Percentiles rank a stretch among this genome's conserved stretches.
These are phyloP conservation scores for Drosophila sturtevanti DNA, from an alignment of 1,140 invertebrate genomes.

Conservation along the genomic window DNA sequence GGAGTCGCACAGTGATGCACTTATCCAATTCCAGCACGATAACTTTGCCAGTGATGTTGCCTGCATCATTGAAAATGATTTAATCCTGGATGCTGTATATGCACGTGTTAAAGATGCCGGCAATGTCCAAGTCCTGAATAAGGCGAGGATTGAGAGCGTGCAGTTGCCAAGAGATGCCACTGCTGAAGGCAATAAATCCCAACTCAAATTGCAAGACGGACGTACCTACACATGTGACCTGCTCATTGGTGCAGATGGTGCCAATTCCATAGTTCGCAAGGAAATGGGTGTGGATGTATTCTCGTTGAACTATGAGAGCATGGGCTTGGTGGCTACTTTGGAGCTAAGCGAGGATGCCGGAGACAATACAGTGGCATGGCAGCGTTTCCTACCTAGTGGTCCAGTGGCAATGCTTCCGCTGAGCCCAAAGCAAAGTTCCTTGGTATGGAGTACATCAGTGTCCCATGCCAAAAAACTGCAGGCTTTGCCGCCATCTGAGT, in stretches of 20 bases:
- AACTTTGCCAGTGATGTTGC: constrained; percentile 89
- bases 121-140: constrained; percentile 84
- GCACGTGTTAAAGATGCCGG: constrained; percentile 83
- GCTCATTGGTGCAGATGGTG: constrained; percentile 96
- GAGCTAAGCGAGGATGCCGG: constrained; percentile 86
- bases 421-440: constrained; percentile 89
- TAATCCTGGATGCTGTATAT: constrained; percentile 90
- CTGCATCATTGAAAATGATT: constrained; percentile 97
- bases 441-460: constrained; percentile 95
- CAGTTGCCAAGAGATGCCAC: constrained; percentile 80
- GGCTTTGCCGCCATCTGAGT: constrained; percentile 88
- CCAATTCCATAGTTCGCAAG: constrained; percentile 92
- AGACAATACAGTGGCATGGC: constrained; percentile 95
- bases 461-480: constrained; percentile 90
- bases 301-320: constrained; percentile 93
- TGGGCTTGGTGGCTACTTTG: constrained; percentile 95
- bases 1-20: constrained; percentile 94
- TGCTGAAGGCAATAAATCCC: constrained; percentile 40
- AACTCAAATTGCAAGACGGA: constrained; percentile 85
- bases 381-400: constrained; percentile 95
- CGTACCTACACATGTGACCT: constrained; percentile 85
- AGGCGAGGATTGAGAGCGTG: constrained; percentile 84
- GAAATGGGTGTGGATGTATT: constrained; percentile 91
- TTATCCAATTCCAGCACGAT: constrained; percentile 92
- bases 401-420: constrained; percentile 96